Percentiles rank a stretch among this genome's conserved stretches.
These are phyloP conservation scores for Diarsia dahlii DNA, from an alignment of 2,888 invertebrate species.

Conservation along the genomic window DNA sequence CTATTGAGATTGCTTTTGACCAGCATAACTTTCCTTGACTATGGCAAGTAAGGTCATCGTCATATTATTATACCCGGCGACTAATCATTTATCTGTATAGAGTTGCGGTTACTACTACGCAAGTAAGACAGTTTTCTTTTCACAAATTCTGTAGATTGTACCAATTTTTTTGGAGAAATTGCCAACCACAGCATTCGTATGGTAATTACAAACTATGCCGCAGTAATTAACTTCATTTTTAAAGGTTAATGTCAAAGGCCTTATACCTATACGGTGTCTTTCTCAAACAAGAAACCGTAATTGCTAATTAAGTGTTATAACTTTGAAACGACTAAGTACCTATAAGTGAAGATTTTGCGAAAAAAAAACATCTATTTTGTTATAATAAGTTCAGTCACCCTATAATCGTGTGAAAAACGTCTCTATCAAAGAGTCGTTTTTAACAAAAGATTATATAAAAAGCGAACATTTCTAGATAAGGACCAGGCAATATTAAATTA, in stretches of 20 bases:
- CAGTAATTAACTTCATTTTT: slow-evolving; percentile 21
- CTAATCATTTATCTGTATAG: slow-evolving; percentile 2
- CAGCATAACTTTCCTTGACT: slow-evolving; percentile 6
- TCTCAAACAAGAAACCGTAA: slow-evolving; percentile 8
- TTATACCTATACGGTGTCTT: neutral
- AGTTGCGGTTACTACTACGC: neutral
- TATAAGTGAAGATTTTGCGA: slow-evolving; percentile 8
- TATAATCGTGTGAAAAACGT: slow-evolving; percentile 19
- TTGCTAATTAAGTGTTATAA: slow-evolving; percentile 1
- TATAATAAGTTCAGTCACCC: slow-evolving; percentile 44
- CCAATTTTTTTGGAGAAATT: neutral
- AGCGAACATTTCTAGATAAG: neutral
- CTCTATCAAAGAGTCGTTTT: neutral
- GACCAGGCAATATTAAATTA: neutral
- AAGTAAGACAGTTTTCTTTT: neutral
- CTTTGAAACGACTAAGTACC: neutral
- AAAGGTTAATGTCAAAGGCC: slow-evolving; percentile 26
- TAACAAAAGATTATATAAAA: neutral
- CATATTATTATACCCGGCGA: neutral
- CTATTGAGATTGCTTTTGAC: neutral
- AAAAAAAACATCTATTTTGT: neutral
- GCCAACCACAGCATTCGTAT: neutral
- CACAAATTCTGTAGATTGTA: neutral
- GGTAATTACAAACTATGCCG: neutral
- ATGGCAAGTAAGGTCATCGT: slow-evolving; percentile 2